Evolutionary conservation across 2,888 invertebrate genomes (phyloP), one percentile per base, ranked within the genome.

Genomic region (Parochlus steinenii): DNA sequence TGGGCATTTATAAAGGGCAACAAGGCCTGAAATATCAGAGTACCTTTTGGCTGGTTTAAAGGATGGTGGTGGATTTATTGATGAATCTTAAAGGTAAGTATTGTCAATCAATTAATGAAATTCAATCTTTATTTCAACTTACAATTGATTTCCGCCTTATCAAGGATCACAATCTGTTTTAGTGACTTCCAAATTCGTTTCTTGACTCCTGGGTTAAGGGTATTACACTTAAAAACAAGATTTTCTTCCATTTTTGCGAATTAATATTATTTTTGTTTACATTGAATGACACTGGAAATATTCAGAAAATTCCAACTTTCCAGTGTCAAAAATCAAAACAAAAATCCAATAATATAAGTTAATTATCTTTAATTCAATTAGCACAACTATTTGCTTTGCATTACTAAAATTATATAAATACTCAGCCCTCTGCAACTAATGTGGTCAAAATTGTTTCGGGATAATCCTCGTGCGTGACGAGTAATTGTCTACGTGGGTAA

Each of bases 1-100:
- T 4, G 92, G 83, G 61, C 92, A 90, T 43, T 81, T 79, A 49
- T 92, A 93, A 10, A 78, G 78, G 16, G 89, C 81, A 27, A 77
- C 74, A 20, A 90, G 57, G 0, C 90, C 90, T 36, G 87, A 87
- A 42, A 92, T 75, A 52, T 92, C 92, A 0, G 90, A 92, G 56
- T 92, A 92, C 49, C 90, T 92, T 51, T 89, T 89, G 0, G 83
- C 74, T 4, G 92, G 92, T 51, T 74, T 76, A 51, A 90, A 82
- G 23, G 87, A 82, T 24, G 90, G 89, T 8, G 89, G 89, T 17
- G 89, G 86, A 58, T 89, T 89, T 42, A 92, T 76, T 16, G 78
- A 75, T 47, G 79, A 79, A 63, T 90, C 83, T 82, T 61, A 15
- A 61, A 60, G 41, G 48, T 52, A 45, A 43, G 39, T 37, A 38